Percentiles rank a stretch among this genome's conserved stretches.
Conservation (phyloP, 2,888 invertebrate genomes). For the Hirtodrosophila cameraria region DNA sequence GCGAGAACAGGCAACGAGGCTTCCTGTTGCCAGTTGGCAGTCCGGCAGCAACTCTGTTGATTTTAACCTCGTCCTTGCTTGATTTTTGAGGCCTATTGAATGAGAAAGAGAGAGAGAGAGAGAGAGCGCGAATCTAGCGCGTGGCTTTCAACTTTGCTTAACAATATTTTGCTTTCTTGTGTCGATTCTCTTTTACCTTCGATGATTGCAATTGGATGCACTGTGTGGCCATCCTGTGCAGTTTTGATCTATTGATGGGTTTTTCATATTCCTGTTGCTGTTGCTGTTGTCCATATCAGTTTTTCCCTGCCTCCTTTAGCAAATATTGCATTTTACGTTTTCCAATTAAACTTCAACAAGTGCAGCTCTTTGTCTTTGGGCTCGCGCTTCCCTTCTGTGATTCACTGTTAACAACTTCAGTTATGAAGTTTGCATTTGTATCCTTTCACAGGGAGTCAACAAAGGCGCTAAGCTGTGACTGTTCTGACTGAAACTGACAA, state of each 20-base stretch:
- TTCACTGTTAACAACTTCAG: constrained; percentile 6
- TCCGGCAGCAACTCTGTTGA: constrained; percentile 45
- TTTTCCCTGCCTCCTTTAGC: constrained; percentile 32
- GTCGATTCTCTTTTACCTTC: constrained; percentile 3
- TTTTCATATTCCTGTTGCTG: constrained; percentile 19
- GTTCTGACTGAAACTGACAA: constrained; percentile 5
- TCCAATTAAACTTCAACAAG: constrained; percentile 75
- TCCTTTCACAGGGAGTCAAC: background rate
- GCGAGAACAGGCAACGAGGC: constrained; percentile 14
- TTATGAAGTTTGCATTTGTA: background rate
- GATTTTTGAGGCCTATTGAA: constrained; percentile 58
- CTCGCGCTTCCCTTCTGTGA: constrained; percentile 12
- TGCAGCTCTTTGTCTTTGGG: constrained; percentile 44
- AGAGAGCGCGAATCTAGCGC: constrained; percentile 11
- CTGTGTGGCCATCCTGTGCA: constrained; percentile 30
- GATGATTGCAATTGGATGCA: constrained; percentile 56
- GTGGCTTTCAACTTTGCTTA: constrained; percentile 38
- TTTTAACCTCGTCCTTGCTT: constrained; percentile 62
- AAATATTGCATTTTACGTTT: constrained; percentile 77
- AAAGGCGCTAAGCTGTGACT: no score
- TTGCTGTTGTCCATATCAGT: constrained; percentile 18
- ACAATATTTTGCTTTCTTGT: constrained; percentile 48
- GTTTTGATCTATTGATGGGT: constrained; percentile 74
- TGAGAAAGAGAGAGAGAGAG: background rate
- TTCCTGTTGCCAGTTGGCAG: constrained; percentile 31